These are phyloP conservation scores for Oceanodroma tethys DNA, from an alignment of 2,113 vertebrate genomes.

Conservation along the genomic window DNA sequence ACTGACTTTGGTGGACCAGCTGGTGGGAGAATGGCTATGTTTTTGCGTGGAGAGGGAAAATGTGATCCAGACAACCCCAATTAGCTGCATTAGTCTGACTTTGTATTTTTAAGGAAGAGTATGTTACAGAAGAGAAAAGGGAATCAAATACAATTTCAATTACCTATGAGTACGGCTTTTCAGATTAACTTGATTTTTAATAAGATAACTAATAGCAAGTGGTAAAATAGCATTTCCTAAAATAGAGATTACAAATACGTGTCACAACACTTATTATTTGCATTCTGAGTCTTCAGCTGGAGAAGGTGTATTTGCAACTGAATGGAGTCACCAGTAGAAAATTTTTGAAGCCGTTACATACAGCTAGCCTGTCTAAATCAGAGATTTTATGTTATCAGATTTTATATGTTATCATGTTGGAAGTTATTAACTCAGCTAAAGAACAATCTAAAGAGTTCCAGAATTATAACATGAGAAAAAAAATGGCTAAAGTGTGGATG, in stretches of 20 bases:
- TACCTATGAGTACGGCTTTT: background rate
- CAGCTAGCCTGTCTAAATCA: background rate
- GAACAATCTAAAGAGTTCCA: background rate
- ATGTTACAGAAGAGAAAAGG: background rate
- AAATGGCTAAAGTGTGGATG: rapidly evolving
- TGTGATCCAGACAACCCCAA: background rate
- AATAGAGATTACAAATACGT: background rate
- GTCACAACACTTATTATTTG: background rate
- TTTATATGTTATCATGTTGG: background rate
- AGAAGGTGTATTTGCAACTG: background rate
- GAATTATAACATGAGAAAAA: background rate
- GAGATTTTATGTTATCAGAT: background rate
- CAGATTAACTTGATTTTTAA: background rate
- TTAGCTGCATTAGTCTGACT: background rate
- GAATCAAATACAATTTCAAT: background rate
- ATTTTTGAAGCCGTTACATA: background rate
- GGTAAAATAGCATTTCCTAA: background rate
- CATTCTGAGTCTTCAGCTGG: background rate
- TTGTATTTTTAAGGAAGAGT: background rate
- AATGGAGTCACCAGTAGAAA: background rate
- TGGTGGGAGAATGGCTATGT: background rate
- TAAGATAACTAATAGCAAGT: background rate
- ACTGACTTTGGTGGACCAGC: background rate
- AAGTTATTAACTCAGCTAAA: background rate
- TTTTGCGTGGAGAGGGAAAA: background rate